These are phyloP conservation scores for Eupithecia vulgata DNA, from an alignment of 2,888 invertebrate species.

Conservation along the genomic window DNA sequence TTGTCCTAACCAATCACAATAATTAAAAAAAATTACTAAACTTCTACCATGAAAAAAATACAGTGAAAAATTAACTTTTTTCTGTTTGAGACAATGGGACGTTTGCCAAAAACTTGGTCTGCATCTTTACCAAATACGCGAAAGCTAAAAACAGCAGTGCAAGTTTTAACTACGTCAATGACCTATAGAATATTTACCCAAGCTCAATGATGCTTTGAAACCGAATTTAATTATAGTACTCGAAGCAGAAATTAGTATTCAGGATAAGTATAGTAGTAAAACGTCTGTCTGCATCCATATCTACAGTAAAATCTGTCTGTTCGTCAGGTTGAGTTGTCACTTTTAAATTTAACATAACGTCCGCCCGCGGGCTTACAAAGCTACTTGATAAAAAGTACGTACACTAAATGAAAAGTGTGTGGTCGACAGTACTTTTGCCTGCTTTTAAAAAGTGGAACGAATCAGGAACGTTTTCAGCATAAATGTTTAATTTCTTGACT, in stretches of 20 bases:
- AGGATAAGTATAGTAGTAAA: conserved; percentile 43
- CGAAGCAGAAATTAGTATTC: conserved; percentile 46
- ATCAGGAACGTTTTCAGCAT: too few relatives aligned
- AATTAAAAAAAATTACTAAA: not conserved
- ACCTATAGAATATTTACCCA: conserved; percentile 29
- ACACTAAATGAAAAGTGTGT: too few relatives aligned
- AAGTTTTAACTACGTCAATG: conserved; percentile 29
- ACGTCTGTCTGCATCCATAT: conserved; percentile 33
- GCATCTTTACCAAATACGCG: not conserved
- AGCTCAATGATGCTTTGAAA: conserved; percentile 38
- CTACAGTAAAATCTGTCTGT: not conserved
- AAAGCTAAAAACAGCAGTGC: not conserved
- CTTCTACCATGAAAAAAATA: not conserved
- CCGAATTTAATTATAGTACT: conserved; percentile 42
- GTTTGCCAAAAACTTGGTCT: conserved; percentile 4
- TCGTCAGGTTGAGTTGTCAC: not conserved
- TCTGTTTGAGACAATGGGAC: conserved; percentile 15
- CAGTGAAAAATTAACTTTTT: not conserved
- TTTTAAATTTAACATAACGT: not conserved
- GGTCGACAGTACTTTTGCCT: too few relatives aligned
- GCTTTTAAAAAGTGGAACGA: too few relatives aligned
- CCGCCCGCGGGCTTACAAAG: not conserved
- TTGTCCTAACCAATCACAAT: not conserved
- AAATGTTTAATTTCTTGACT: too few relatives aligned
- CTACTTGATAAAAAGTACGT: not conserved